Percentiles rank a stretch among this genome's conserved stretches.
Evolutionary conservation across 2,888 invertebrate genomes (phyloP).

Genomic region (Drosophila borealis): DNA sequence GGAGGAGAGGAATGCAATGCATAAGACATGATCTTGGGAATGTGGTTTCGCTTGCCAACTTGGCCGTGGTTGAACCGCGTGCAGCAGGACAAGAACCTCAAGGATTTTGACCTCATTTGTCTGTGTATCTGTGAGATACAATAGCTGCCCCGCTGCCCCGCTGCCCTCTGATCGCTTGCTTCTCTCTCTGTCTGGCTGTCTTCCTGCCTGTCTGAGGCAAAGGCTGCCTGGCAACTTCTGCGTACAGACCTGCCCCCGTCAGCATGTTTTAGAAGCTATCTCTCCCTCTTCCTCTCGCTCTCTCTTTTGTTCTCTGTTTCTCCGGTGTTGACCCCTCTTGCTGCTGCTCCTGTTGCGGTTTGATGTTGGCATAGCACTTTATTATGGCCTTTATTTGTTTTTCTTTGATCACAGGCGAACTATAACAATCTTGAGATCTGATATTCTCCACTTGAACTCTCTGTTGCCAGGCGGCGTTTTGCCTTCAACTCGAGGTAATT

Average conservation of each 20-base stretch:
- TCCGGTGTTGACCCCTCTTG: neutral
- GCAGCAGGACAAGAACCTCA: constrained; percentile 83
- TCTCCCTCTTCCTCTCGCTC: too few relatives aligned
- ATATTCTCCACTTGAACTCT: constrained; percentile 13
- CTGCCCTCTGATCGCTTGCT: neutral
- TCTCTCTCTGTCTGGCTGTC: constrained; percentile 24
- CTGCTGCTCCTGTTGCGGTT: neutral
- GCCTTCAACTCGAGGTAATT: constrained; percentile 57
- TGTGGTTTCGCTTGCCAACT: neutral
- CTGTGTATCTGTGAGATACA: constrained; percentile 45
- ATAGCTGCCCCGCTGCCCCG: constrained; percentile 18
- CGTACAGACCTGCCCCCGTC: constrained; percentile 46
- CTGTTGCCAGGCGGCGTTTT: constrained; percentile 61
- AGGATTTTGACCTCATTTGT: constrained; percentile 83
- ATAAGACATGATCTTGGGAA: constrained; percentile 13
- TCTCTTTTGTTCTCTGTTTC: neutral
- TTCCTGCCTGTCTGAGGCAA: constrained; percentile 14
- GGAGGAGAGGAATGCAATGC: neutral
- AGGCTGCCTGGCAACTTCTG: constrained; percentile 65
- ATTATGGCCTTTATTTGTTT: constrained; percentile 61
- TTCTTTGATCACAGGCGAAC: constrained; percentile 25
- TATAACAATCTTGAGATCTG: constrained; percentile 13
- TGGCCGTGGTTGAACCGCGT: constrained; percentile 8
- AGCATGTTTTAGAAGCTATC: constrained; percentile 33
- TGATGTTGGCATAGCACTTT: constrained; percentile 44